Percentiles rank a stretch among this genome's conserved stretches.
Evolutionary conservation across 2,797 vertebrate genomes (phyloP).

Genomic region (Falco peregrinus): DNA sequence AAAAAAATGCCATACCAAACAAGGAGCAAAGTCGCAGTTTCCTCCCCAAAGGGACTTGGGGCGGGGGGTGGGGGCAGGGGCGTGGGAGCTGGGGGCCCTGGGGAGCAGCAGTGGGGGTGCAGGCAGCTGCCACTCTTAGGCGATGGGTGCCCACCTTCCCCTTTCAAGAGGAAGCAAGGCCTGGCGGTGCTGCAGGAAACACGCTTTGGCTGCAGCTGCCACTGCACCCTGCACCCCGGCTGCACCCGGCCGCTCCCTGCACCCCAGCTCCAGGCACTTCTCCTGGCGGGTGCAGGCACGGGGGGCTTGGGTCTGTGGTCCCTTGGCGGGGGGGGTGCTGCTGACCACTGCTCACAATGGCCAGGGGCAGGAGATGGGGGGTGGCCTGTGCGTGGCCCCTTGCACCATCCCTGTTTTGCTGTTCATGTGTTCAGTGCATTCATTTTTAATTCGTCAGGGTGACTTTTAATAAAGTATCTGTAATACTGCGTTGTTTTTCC

Average conservation of each 20-base stretch:
- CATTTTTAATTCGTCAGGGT: neutral
- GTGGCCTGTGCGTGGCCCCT: accelerated
- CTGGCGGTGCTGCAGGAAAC: neutral
- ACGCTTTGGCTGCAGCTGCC: neutral
- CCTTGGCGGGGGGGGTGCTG: neutral
- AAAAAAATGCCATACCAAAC: neutral
- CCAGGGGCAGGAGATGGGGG: no score
- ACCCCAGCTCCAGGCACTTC: neutral
- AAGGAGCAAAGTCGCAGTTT: neutral
- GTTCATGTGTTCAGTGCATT: neutral
- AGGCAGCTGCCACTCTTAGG: neutral
- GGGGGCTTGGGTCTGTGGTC: no score
- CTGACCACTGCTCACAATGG: no score
- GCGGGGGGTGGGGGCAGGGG: accelerated
- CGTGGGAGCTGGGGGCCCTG: neutral
- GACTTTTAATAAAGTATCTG: conserved; percentile 37
- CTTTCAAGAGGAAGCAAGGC: neutral
- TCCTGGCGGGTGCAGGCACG: accelerated
- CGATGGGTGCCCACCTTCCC: neutral
- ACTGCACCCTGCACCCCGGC: neutral
- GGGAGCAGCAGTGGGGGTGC: neutral
- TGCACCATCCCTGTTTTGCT: neutral
- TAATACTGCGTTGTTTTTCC: conserved; percentile 14
- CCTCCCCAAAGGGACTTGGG: neutral
- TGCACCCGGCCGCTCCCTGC: neutral